Evolutionary conservation across 2,113 vertebrate genomes (phyloP).

Genomic region (Lipotes vexillifer): DNA sequence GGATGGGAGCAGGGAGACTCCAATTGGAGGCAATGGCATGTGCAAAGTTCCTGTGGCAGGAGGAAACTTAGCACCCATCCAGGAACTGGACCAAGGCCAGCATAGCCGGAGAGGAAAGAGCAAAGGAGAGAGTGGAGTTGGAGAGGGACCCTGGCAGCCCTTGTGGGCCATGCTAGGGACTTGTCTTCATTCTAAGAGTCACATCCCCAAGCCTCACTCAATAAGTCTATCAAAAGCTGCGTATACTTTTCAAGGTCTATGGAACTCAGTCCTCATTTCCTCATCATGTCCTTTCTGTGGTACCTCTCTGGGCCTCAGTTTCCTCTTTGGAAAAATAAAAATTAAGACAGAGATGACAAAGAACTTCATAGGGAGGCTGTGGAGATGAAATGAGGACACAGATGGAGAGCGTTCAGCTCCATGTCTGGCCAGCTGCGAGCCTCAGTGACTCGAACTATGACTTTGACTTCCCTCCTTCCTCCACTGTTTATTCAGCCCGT

Average conservation of each 20-base stretch:
- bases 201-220: neutral
- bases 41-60: neutral
- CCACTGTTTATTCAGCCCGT: neutral
- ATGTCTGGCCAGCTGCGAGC: rapidly evolving
- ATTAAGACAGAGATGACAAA: neutral
- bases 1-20: neutral
- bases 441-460: rapidly evolving
- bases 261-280: neutral
- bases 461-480: neutral
- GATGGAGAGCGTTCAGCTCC: neutral
- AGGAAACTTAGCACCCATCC: neutral
- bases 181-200: neutral
- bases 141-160: neutral
- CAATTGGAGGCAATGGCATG: neutral
- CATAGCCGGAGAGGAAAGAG: neutral
- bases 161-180: neutral
- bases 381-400: neutral
- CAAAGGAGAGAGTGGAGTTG: neutral
- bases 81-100: neutral
- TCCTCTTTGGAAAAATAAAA: neutral
- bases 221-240: neutral
- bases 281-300: neutral
- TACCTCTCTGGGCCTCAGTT: neutral
- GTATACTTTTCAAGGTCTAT: neutral
- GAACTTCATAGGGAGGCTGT: neutral